Conservation (phyloP, 2,113 vertebrate species). For the Stigmatopora argus region DNA sequence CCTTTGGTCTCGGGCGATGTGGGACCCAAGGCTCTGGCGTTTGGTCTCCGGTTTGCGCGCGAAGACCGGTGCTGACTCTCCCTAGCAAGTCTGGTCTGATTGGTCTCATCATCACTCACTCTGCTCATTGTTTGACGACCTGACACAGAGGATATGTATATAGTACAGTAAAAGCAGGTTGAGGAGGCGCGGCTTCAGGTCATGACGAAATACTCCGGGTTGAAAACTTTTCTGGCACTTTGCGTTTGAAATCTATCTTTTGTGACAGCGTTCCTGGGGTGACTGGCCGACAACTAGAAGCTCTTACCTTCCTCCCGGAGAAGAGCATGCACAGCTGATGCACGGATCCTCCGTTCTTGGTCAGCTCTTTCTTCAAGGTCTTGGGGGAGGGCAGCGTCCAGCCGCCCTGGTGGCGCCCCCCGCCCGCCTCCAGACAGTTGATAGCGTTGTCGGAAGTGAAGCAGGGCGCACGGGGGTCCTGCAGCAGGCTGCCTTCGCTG, state of each 20-base stretch:
- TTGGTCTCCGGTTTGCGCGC: not conserved
- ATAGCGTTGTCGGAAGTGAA: slow-evolving; percentile 92
- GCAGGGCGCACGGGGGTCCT: slow-evolving; percentile 80
- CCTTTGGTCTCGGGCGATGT: not conserved
- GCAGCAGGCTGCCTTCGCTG: slow-evolving; percentile 92
- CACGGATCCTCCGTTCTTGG: slow-evolving; percentile 87
- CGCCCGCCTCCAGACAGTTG: slow-evolving; percentile 75
- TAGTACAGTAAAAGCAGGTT: not conserved
- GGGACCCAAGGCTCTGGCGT: not conserved
- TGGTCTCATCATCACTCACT: not conserved
- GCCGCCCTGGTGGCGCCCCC: slow-evolving; percentile 43
- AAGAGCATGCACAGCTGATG: slow-evolving; percentile 92
- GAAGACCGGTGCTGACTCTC: not conserved
- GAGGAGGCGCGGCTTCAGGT: not conserved
- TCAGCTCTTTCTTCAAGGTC: slow-evolving; percentile 89
- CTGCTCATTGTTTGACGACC: slow-evolving; percentile 1
- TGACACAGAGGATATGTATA: not conserved
- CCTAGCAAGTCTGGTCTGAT: not conserved
- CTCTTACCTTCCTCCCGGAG: slow-evolving; percentile 84
- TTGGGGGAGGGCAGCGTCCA: slow-evolving; percentile 88
- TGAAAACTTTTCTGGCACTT: not conserved
- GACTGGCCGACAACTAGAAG: not conserved
- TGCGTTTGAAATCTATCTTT: not conserved
- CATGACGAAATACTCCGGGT: not conserved
- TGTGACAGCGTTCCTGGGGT: not conserved